Evolutionary conservation across 2,888 invertebrate species (phyloP), one percentile per base, ranked within the genome.

Genomic region (Nyleta sp.): DNA sequence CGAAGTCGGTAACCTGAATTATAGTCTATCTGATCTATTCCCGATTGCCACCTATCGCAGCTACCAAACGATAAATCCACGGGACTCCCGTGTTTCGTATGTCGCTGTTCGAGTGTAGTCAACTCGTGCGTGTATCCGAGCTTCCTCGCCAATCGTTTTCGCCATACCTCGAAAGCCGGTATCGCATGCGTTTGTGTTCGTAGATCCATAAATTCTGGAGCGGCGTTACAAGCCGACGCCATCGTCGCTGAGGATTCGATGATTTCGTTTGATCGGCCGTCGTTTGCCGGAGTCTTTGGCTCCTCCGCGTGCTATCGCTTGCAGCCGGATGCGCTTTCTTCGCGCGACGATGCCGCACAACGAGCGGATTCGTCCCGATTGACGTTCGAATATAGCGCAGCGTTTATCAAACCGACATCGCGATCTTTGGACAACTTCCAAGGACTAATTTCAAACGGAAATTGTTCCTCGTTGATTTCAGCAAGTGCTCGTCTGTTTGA

Each of bases 231-330:
- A 78, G 78, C 78, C 79, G 72, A 79, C 70, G 79, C 79, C 75
- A 79, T 71, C 77, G 75, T 67, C 75, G 72, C 67, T 67, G 79
- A 80, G 67, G 72, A 80, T 80, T 77, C 82, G 82, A 83, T 83
- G 84, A 84, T 83, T 83, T 82, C 85, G 79, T 84, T 84, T 83
- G 84, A 84, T 86, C 84, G 79, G 71, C 71, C 82, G 78, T 65
- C 80, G 80, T 76, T 78, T 71, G 77, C 67, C 53, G 62, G 53
- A 57, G 72, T 72, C 79, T 76, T 80, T 76, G 75, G 71, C 59
- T 75, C 57, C 53, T 71, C 73, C 77, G 64, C 64, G 44, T 59
- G 60, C 33, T 53, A 70, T 70, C 46, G 55, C 44, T 53, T 50
- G 57, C 59, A 52, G 55, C 44, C 46, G 53, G 59, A 55, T 73